Conservation (phyloP, 30 jellyfish, hydroid and myxozoan genomes). For the Nemopilema nomurai region DNA sequence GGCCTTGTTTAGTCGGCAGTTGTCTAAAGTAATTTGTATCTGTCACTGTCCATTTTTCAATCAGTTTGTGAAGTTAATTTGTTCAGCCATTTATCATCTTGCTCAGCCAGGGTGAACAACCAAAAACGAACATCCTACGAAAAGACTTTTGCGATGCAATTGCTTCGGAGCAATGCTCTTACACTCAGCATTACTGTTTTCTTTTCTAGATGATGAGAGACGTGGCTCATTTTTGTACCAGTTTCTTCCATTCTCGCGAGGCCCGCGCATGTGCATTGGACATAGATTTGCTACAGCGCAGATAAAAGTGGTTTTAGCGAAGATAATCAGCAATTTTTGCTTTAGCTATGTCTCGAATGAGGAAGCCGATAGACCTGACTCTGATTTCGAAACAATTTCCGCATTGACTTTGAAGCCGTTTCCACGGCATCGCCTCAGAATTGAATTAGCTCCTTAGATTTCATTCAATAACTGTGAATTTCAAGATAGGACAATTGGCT, state of each 20-base stretch:
- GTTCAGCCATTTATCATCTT: no score
- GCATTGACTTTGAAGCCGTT: slow-evolving; percentile 28
- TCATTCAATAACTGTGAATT: neutral
- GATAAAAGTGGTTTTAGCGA: slow-evolving; percentile 46
- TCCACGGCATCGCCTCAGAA: slow-evolving; percentile 11
- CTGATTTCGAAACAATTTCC: slow-evolving; percentile 19
- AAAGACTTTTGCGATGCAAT: neutral
- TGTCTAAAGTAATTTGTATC: neutral
- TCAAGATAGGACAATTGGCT: no score
- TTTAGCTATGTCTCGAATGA: slow-evolving; percentile 12
- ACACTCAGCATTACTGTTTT: neutral
- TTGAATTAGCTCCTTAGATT: neutral
- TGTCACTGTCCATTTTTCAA: neutral
- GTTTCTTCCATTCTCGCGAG: slow-evolving; percentile 59
- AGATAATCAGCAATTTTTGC: slow-evolving; percentile 7
- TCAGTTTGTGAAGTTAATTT: neutral
- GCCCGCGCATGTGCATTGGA: slow-evolving; percentile 74
- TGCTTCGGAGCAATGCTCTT: neutral
- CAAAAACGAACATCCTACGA: no score
- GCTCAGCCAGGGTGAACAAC: no score
- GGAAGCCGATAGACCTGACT: neutral
- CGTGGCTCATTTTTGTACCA: slow-evolving; percentile 14
- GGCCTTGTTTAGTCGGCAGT: no score
- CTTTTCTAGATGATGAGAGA: slow-evolving; percentile 21
- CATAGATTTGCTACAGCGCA: slow-evolving; percentile 49